Percentiles rank a stretch among this genome's conserved stretches.
These are phyloP conservation scores for Eupsilia transversa DNA, from an alignment of 2,888 invertebrate species.

Conservation along the genomic window DNA sequence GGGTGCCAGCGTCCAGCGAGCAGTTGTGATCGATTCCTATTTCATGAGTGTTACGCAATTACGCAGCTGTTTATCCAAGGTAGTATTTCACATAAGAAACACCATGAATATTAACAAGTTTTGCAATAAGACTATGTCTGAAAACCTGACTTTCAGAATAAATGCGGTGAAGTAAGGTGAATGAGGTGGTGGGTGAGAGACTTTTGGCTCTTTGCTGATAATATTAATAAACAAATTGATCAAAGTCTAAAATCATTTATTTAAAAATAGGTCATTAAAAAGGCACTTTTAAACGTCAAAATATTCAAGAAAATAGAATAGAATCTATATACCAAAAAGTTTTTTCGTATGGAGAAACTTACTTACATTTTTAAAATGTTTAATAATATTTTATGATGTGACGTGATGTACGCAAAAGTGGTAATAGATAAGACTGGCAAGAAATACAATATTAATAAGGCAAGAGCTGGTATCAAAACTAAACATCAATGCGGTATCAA, in stretches of 20 bases:
- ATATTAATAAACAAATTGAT: background rate
- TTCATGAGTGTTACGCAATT: background rate
- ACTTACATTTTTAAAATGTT: background rate
- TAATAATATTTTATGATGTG: background rate
- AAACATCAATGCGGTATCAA: slow-evolving; percentile 51
- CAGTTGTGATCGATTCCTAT: background rate
- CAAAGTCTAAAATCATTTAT: background rate
- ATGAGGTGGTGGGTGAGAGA: too few relatives aligned
- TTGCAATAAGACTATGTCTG: background rate
- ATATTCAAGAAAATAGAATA: background rate
- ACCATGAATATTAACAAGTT: background rate
- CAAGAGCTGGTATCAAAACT: slow-evolving; percentile 58
- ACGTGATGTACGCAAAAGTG: background rate
- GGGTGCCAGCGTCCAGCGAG: too few relatives aligned
- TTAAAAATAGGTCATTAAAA: background rate
- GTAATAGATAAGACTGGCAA: too few relatives aligned
- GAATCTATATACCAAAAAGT: background rate
- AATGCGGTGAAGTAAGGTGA: too few relatives aligned
- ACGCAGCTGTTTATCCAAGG: background rate
- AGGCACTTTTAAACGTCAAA: background rate
- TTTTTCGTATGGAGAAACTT: background rate
- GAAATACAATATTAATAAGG: background rate
- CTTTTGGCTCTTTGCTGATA: too few relatives aligned
- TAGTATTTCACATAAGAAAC: background rate
- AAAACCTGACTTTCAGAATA: background rate